A percentile compares a stretch with the other conserved stretches of the same genome.
These are phyloP conservation scores for Lithobates pipiens DNA, from an alignment of 2,797 vertebrate species.

Conservation along the genomic window DNA sequence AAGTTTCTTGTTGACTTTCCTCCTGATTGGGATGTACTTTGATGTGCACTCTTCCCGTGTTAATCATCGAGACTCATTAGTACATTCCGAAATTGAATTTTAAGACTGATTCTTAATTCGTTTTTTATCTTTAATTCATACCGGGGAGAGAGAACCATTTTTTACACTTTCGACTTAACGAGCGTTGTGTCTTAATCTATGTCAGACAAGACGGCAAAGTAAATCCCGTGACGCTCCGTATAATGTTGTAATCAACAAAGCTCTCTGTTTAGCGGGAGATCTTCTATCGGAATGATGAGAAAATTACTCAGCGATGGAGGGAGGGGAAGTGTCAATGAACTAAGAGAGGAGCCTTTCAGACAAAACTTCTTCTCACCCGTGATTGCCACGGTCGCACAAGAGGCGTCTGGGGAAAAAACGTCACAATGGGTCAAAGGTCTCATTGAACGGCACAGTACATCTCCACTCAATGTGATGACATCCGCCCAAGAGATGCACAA, in stretches of 20 bases:
- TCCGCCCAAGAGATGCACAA: not conserved
- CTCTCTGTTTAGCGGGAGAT: not conserved
- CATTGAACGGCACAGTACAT: not conserved
- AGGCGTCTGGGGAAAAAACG: not conserved
- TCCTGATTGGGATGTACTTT: no score
- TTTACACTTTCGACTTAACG: slow-evolving; percentile 1
- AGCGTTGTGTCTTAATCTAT: slow-evolving; percentile 10
- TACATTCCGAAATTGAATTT: not conserved
- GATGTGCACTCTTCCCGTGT: no score
- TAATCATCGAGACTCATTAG: not conserved
- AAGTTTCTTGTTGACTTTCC: no score
- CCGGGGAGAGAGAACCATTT: not conserved
- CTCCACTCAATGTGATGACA: not conserved
- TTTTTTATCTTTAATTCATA: slow-evolving; percentile 30
- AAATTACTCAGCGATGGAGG: not conserved
- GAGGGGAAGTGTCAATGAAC: slow-evolving; percentile 6
- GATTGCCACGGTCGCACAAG: not conserved
- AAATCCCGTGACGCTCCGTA: slow-evolving; percentile 6
- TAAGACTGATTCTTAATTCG: slow-evolving; percentile 10
- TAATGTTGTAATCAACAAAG: slow-evolving; percentile 28
- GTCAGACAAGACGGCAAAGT: not conserved
- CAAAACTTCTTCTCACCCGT: not conserved
- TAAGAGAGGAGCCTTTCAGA: not conserved
- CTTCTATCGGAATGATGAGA: slow-evolving; percentile 9
- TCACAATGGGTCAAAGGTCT: not conserved